Evolutionary conservation across 1,140 invertebrate genomes (phyloP).

Genomic region (Parasteatoda tepidariorum): DNA sequence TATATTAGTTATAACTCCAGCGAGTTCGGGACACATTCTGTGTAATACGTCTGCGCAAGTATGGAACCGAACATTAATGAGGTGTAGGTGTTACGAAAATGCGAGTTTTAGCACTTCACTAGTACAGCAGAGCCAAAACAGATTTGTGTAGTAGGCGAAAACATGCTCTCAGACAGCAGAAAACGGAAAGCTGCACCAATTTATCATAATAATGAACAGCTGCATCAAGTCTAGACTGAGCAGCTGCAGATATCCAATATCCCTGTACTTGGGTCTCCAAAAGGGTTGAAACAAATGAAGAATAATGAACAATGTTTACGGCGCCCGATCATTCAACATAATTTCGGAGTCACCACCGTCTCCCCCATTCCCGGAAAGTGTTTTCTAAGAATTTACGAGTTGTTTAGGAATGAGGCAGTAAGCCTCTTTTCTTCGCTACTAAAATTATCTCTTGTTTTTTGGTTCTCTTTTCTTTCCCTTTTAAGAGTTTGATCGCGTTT

Average conservation of each 20-base stretch:
- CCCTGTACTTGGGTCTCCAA: neutral
- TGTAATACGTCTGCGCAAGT: too few species aligned
- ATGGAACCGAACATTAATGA: too few species aligned
- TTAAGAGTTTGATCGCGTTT: neutral
- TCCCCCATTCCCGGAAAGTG: neutral
- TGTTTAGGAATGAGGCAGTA: neutral
- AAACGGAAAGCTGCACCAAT: too few species aligned
- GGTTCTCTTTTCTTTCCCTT: too few species aligned
- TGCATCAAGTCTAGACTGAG: neutral
- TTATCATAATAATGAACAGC: neutral
- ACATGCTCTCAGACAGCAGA: too few species aligned
- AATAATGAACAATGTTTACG: neutral
- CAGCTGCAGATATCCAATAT: neutral
- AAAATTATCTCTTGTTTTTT: neutral
- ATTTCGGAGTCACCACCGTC: neutral
- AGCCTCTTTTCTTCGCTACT: neutral
- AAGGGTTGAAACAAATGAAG: neutral
- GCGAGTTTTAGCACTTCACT: too few species aligned
- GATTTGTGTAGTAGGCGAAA: too few species aligned
- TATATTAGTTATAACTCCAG: too few species aligned
- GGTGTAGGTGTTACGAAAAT: too few species aligned
- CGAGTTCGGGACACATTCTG: too few species aligned
- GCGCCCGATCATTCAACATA: neutral
- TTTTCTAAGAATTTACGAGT: neutral
- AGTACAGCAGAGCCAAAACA: too few species aligned